Conservation (phyloP, 2,888 invertebrate species). For the Nebria salina region DNA sequence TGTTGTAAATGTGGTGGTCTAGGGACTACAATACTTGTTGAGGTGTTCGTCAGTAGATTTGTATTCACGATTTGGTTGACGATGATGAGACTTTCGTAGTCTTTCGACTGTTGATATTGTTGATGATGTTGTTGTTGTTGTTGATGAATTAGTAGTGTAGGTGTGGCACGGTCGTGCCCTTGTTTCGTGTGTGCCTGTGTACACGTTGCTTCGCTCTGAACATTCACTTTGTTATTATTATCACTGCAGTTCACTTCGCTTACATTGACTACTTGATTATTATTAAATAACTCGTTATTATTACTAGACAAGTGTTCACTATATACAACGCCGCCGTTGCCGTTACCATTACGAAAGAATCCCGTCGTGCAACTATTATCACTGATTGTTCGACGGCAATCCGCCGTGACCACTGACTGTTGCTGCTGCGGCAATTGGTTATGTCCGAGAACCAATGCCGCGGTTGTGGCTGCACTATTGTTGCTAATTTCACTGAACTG, state of each 20-base stretch:
- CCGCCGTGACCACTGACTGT: conserved; percentile 47
- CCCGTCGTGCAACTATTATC: conserved; percentile 8
- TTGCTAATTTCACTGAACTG: conserved; percentile 40
- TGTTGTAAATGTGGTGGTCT: conserved; percentile 9
- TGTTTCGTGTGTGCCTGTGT: conserved; percentile 26
- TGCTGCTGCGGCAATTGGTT: conserved; percentile 45
- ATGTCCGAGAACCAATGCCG: neutral
- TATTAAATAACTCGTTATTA: conserved; percentile 42
- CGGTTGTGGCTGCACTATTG: conserved; percentile 30
- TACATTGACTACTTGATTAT: conserved; percentile 41
- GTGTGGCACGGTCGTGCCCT: neutral
- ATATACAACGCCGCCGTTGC: conserved; percentile 34
- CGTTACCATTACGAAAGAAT: neutral
- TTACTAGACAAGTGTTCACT: conserved; percentile 42
- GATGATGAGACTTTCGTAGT: conserved; percentile 67
- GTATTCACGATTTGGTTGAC: conserved; percentile 69
- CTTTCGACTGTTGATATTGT: conserved; percentile 64
- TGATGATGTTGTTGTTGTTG: conserved; percentile 13
- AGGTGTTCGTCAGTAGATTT: conserved; percentile 60
- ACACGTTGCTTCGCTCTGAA: conserved; percentile 19
- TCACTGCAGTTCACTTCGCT: conserved; percentile 34
- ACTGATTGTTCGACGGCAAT: conserved; percentile 9
- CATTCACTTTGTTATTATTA: conserved; percentile 32
- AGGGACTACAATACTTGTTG: neutral
- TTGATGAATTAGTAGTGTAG: neutral